Conservation (phyloP, 2,797 vertebrate genomes). For the Phalanger gymnotis region DNA sequence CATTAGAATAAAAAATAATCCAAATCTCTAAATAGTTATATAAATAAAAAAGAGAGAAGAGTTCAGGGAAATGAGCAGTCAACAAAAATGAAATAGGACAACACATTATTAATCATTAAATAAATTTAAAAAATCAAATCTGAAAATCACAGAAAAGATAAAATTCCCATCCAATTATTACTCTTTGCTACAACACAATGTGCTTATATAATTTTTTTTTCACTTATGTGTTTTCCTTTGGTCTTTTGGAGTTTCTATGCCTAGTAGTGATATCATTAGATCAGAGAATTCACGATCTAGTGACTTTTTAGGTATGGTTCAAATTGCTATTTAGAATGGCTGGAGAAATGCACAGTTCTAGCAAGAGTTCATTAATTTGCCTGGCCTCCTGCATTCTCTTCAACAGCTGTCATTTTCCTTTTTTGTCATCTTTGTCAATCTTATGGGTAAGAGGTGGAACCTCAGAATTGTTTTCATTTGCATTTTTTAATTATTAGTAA, state of each 20-base stretch:
- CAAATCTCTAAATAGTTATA: not conserved
- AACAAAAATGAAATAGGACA: not conserved
- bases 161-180: not conserved
- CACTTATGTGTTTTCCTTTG: not conserved
- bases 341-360: not conserved
- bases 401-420: not conserved
- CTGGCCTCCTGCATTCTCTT: not conserved
- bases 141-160: not conserved
- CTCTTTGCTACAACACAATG: not conserved
- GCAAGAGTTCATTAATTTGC: not conserved
- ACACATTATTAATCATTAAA: not conserved
- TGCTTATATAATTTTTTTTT: not conserved
- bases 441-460: not conserved
- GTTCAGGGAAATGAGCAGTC: not conserved
- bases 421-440: conserved; percentile 2
- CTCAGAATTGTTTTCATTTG: not conserved
- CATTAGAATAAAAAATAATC: not conserved
- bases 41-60: not conserved
- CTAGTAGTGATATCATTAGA: not conserved
- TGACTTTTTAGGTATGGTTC: not conserved
- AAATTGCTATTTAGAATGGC: not conserved
- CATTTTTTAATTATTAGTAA: not conserved
- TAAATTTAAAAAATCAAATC: not conserved
- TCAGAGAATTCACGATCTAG: not conserved
- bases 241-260: not conserved